phyloP scores from a whole-genome alignment of 2,797 vertebrate species.

The Otolemur crassicaudatus region DNA sequence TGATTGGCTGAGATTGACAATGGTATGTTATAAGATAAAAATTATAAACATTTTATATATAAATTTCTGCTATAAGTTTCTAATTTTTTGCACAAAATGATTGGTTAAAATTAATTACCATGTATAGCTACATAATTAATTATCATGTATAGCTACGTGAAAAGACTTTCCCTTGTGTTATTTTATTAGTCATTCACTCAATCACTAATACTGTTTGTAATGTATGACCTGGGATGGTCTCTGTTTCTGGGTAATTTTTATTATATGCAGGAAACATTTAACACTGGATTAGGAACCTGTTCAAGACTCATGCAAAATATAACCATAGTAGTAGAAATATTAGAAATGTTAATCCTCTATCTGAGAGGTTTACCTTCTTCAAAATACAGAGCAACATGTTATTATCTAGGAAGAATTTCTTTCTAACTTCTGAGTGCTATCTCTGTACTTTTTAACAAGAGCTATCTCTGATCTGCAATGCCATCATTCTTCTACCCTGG shows the following conservation, averaged over 20 bases:
- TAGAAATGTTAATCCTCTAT: neutral
- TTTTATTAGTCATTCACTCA: neutral
- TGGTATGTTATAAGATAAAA: neutral
- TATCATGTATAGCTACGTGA: neutral
- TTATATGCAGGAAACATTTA: neutral
- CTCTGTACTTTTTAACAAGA: neutral
- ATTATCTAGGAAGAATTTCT: neutral
- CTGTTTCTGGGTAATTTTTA: neutral
- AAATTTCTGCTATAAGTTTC: neutral
- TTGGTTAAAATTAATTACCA: neutral
- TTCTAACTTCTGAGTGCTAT: neutral
- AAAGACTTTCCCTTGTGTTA: neutral
- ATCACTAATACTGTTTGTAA: neutral
- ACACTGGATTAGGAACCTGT: neutral
- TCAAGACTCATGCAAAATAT: neutral
- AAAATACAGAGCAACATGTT: neutral
- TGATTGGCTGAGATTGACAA: neutral
- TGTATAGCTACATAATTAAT: neutral
- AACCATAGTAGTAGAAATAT: neutral
- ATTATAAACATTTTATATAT: neutral
- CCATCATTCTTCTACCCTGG: neutral
- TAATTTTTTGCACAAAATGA: neutral
- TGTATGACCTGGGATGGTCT: fast-evolving
- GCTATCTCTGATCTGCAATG: neutral
- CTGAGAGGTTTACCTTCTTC: neutral